Base-by-base conservation (phyloP, 1,140 invertebrate genomes). In the Aphidius gifuensis region DNA sequence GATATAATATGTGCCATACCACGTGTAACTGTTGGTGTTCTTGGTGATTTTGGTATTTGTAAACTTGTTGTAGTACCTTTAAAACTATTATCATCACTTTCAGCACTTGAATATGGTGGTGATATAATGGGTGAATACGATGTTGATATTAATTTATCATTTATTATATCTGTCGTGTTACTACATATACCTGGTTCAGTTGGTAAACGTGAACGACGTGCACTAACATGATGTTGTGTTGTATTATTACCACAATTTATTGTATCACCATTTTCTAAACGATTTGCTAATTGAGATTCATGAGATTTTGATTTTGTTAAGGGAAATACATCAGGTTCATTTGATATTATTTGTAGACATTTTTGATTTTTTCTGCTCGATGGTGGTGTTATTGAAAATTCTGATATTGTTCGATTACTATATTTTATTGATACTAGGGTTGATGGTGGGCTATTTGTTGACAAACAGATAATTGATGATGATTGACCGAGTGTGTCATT, bases 281-380 rank as follows among this genome's bases (percentile, higher is more conserved):
- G 84, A 82, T 84, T 88, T 40, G 86, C 89, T 32, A 96, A 83
- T 75, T 96, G 93, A 8, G 92, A 94, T 80, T 96, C 93, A 77
- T 96, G 92, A 42, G 93, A 96, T 71, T 92, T 92, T 59, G 93
- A 96, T 80, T 94, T 95, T 40, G 89, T 92, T 58, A 96, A 82
- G 16, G 91, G 87, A 74, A 85, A 85, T 39, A 80, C 75, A 67
- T 87, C 85, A 58, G 84, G 79, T 63, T 84, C 75, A 38, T 81
- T 69, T 46, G 79, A 75, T 66, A 70, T 73, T 65, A 73, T 71
- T 66, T 83, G 79, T 55, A 82, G 73, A 63, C 77, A 75, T 42
- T 85, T 85, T 62, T 88, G 84, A 77, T 89, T 86, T 74, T 89
- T 91, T 69, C 87, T 88, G 61, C 83, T 83, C 23, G 91, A 86